Evolutionary conservation across 2,113 vertebrate species (phyloP).

Genomic region (Halichoerus grypus): DNA sequence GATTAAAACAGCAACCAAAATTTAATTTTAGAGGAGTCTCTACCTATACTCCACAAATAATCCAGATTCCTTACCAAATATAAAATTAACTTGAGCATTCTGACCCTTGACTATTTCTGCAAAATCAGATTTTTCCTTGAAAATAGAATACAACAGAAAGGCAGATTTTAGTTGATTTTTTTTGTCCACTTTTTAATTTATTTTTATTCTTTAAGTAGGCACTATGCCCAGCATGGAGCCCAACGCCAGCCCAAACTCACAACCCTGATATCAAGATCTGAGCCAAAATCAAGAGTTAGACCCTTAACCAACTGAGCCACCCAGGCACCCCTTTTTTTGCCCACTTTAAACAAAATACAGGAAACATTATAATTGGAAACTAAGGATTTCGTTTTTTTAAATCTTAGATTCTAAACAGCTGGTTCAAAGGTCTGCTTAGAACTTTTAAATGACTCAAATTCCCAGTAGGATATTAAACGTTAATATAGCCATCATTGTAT

Average conservation of each 20-base stretch:
- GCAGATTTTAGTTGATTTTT: neutral
- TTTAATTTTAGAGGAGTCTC: neutral
- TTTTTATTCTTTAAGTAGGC: neutral
- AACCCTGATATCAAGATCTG: neutral
- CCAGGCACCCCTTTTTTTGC: neutral
- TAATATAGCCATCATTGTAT: neutral
- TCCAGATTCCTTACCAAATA: conserved; percentile 26
- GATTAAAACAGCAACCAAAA: neutral
- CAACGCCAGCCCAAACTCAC: neutral
- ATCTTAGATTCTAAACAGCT: conserved; percentile 22
- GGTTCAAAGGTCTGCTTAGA: neutral
- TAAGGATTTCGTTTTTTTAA: neutral
- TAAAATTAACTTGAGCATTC: conserved; percentile 8
- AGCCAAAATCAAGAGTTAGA: neutral
- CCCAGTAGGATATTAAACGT: neutral
- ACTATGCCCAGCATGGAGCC: neutral
- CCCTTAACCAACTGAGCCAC: neutral
- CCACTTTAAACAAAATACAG: neutral
- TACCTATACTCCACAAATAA: neutral
- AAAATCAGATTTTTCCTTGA: conserved; percentile 1
- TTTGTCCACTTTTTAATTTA: neutral
- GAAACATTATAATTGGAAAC: conserved; percentile 2
- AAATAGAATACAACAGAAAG: neutral
- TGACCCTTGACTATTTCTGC: neutral
- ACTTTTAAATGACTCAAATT: neutral